Base-by-base conservation (phyloP, 2,113 vertebrate species). In the Oryctolagus cuniculus region DNA sequence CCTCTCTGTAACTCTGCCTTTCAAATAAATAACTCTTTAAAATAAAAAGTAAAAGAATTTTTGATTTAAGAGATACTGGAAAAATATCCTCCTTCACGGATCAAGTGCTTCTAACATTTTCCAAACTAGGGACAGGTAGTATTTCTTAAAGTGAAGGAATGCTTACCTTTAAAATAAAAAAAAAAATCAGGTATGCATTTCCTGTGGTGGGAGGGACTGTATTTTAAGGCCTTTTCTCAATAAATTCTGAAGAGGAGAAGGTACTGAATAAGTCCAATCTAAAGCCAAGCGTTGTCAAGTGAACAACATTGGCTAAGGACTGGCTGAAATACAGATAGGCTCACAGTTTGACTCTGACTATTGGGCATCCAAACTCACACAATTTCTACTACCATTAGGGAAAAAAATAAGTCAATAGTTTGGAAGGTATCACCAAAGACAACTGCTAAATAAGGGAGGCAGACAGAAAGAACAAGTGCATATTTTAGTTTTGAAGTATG, bases 131-230 rank as follows among this genome's bases (percentile, higher is more conserved):
- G 17, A 94, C 34, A 91, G 44, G 64, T 27, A 67, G 24, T 61
- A 13, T 75, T 91, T 93, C 70, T 85, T 74, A 58, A 91, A 88
- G 44, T 66, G 53, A 88, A 66, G 22, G 3, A 51, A 84, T 55
- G 13, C 87, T 75, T 78, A n/a, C 31, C 51, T 77, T 91, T 83
- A 55, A 92, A 93, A 90, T 53, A 85, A 53, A 93, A 83, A 73
- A 72, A 11, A 53, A 31, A 77, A 24, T 58, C 15, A 16, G 80
- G 44, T 81, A n/a, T 89, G 10, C 36, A 73, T 90, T 93, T 87
- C 22, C 15, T 21, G 2, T 25, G n/a, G 27, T 69, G 44, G 51
- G 29, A 78, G 12, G 11, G 25, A 67, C 24, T 86, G 27, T 66
- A 11, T 91, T 73, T 77, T 34, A 92, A 86, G 3, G 15, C 2